Percentiles rank a stretch among this genome's conserved stretches.
These are phyloP conservation scores for Callaeas wilsoni DNA, from an alignment of 2,113 vertebrate genomes.

Conservation along the genomic window DNA sequence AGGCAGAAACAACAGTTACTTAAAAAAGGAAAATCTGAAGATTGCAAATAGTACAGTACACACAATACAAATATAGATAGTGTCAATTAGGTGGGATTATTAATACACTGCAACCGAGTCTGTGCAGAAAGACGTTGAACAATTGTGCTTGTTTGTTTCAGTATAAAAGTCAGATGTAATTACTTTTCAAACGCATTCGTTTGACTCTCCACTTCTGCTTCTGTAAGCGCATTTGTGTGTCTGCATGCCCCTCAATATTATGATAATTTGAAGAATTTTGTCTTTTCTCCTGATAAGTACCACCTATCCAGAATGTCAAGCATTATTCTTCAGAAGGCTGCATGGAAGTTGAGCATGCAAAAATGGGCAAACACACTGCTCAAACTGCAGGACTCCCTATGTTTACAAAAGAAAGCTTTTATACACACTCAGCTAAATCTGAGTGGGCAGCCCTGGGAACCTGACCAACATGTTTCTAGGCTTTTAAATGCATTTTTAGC, in stretches of 20 bases:
- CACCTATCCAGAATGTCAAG: not conserved
- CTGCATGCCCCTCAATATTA: not conserved
- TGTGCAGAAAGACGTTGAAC: not conserved
- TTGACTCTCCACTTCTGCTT: not conserved
- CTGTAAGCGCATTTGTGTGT: not conserved
- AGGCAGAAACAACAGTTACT: not conserved
- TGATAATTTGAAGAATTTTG: not conserved
- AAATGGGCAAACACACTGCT: slow-evolving; percentile 57
- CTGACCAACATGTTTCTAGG: slow-evolving; percentile 44
- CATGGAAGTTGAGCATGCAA: slow-evolving; percentile 1
- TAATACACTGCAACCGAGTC: not conserved
- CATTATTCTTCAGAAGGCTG: not conserved
- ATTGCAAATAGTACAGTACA: not conserved
- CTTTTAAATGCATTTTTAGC: slow-evolving; percentile 1
- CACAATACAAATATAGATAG: not conserved
- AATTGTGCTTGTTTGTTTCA: not conserved
- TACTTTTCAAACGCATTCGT: not conserved
- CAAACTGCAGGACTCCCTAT: slow-evolving; percentile 21
- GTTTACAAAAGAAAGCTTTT: slow-evolving; percentile 42
- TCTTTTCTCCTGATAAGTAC: not conserved
- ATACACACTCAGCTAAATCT: slow-evolving; percentile 6
- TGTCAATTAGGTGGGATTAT: not conserved
- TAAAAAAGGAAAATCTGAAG: not conserved
- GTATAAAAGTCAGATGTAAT: not conserved
- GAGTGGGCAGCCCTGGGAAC: slow-evolving; percentile 62